These are phyloP conservation scores for Cryptoprocta ferox DNA, from an alignment of 2,797 vertebrate species.

Conservation along the genomic window DNA sequence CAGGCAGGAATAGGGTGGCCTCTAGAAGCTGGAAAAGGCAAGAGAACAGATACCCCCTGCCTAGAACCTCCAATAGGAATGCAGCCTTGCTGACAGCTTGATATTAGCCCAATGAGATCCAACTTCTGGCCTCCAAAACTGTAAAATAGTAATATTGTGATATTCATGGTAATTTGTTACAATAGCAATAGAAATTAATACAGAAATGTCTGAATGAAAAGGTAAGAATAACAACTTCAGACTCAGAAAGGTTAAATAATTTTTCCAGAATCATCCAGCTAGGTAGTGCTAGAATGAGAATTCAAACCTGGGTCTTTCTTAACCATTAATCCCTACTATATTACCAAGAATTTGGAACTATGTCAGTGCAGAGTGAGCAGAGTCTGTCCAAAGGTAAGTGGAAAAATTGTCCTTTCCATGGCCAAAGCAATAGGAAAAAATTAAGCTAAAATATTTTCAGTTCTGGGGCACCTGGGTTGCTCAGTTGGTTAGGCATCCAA, in stretches of 20 bases:
- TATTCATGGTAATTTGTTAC: background rate
- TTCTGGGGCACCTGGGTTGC: background rate
- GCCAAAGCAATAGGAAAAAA: background rate
- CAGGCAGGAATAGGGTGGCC: background rate
- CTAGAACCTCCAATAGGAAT: background rate
- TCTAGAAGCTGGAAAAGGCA: background rate
- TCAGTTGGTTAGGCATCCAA: too few relatives aligned
- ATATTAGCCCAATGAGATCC: background rate
- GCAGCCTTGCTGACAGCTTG: background rate
- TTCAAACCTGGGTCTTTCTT: background rate
- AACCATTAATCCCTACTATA: background rate
- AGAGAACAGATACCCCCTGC: background rate
- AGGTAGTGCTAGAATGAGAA: background rate
- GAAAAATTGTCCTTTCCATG: background rate
- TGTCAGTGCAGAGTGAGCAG: background rate
- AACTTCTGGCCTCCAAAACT: background rate
- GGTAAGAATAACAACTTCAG: background rate
- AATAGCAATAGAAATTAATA: background rate
- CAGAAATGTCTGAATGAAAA: conserved; percentile 1
- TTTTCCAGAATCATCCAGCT: background rate
- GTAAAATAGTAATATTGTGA: background rate
- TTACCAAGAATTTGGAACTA: background rate
- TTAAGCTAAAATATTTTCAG: background rate
- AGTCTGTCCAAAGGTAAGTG: background rate
- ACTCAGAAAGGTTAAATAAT: background rate